Base-by-base conservation (phyloP, 2,113 vertebrate species). In the Fregata magnificens region DNA sequence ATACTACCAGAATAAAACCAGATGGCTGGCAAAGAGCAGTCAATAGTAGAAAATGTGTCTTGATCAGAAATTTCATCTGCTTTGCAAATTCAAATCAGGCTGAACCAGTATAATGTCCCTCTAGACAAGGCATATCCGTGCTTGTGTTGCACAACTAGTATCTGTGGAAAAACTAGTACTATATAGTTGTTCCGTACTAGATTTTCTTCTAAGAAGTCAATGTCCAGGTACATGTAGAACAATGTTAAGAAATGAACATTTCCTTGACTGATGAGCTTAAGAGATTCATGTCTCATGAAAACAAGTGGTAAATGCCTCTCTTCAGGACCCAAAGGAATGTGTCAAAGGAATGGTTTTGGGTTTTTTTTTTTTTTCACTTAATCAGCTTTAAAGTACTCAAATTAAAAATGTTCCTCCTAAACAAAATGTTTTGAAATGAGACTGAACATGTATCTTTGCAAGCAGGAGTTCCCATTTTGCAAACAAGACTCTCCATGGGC, bases 181-280 rank as follows among this genome's bases (percentile, higher is more conserved):
- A 5, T 29, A 9, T 4, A 49, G 13, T 65, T 71, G 28, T 44
- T 77, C 20, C 0, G 0, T 61, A 69, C 13, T 73, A n/a, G 15
- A n/a, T 56, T 59, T 59, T 63, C 11, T 82, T 86, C 63, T 81
- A 38, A 81, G 86, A 65, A 42, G 34, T 74, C 31, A 5, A 2
- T 36, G 32, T 44, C 82, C 31, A 28, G 17, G 28, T 82, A 28
- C 10, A 4, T 22, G 42, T 52, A 53, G 42, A 81, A 29, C 4
- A 22, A 0, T 36, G 28, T 62, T 49, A 52, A 66, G 73, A 82
- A 69, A 22, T 52, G 34, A 73, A 31, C 38, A 69, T 14, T 59
- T 86, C 12, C 17, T 47, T 69, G 26, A 50, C 52, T 38, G 34
- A 55, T 53, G 25, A 95, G 47, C 61, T 38, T 49, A 19, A 63